Conservation (phyloP, 2,888 invertebrate genomes). For the Iselma pallidipennis region DNA sequence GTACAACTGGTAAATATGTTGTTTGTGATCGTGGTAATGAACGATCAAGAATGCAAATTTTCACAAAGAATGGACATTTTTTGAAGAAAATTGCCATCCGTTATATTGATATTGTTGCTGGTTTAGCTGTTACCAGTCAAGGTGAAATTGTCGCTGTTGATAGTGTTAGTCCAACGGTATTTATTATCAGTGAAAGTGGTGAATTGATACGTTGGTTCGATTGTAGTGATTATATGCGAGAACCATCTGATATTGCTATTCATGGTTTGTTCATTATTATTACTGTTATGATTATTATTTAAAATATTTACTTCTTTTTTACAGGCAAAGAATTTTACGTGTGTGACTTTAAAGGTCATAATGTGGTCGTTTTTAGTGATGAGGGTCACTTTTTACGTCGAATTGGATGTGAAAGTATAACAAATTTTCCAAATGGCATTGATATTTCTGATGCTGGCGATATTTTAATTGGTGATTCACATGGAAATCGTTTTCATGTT, state of each 20-base stretch:
- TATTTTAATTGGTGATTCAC: slow-evolving; percentile 94
- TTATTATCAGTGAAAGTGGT: slow-evolving; percentile 89
- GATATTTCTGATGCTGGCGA: slow-evolving; percentile 97
- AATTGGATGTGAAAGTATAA: slow-evolving; percentile 94
- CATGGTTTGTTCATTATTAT: slow-evolving; percentile 65
- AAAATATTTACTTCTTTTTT: slow-evolving; percentile 29
- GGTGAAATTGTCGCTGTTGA: slow-evolving; percentile 97
- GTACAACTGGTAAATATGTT: slow-evolving; percentile 87
- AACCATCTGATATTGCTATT: slow-evolving; percentile 96
- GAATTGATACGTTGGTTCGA: slow-evolving; percentile 96
- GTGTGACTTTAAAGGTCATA: slow-evolving; percentile 98
- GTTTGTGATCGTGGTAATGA: slow-evolving; percentile 97
- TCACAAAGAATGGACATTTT: slow-evolving; percentile 94
- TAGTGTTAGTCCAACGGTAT: slow-evolving; percentile 95
- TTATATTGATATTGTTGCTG: slow-evolving; percentile 91
- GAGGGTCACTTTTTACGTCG: slow-evolving; percentile 89
- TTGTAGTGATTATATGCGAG: slow-evolving; percentile 96
- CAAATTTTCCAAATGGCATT: slow-evolving; percentile 97
- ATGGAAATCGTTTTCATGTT: slow-evolving; percentile 97
- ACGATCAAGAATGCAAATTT: slow-evolving; percentile 96
- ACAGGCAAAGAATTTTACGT: slow-evolving; percentile 91
- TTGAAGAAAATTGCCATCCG: slow-evolving; percentile 91
- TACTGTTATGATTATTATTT: slow-evolving; percentile 2
- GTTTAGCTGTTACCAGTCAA: slow-evolving; percentile 88
- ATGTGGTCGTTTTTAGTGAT: slow-evolving; percentile 94